Evolutionary conservation across 1,140 invertebrate species (phyloP), one percentile per base, ranked within the genome.

Genomic region (Dendrolimus kikuchii): DNA sequence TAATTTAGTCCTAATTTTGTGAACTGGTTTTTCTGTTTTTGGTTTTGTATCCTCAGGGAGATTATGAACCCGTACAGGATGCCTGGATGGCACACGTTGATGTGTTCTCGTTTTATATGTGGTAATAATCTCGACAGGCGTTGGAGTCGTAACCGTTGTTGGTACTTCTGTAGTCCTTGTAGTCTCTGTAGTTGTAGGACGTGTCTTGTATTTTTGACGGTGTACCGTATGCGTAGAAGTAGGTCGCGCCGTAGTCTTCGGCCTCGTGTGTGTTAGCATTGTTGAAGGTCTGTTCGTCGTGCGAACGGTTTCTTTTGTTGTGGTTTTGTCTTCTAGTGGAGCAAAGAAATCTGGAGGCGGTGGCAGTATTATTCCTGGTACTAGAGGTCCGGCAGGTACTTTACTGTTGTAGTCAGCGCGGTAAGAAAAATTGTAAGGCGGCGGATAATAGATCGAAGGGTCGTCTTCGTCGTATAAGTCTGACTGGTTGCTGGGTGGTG

Each of bases 361-460:
- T 4, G 95, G 95, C 40, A 96, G 79, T 8, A 96, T 93, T 46
- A 96, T 95, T 23, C 95, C 95, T 4, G 95, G 95, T 5, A 96
- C 95, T 46, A 96, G 76, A 0, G 95, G 95, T 49, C 95, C 95
- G 0, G 95, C 93, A 8, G 94, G 92, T 41, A 96, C 94, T 10
- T 86, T 87, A 38, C 92, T 93, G 1, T 92, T 89, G 77, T 96
- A 95, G 68, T 95, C 94, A 66, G 90, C 91, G 58, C 89, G 89
- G 79, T 95, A 96, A 55, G 92, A 92, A 85, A 96, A 96, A 82
- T 94, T 95, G 85, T 96, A 96, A 2, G 94, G 93, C 64, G 95
- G 94, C 57, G 95, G 95, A 89, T 96, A 95, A 71, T 95, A 96
- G 9, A 96, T 92, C 49, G 95, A 95, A 68, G 95, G 95, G 86